Base-by-base conservation (phyloP, 2,888 invertebrate genomes). In the Coelinius sp. region DNA sequence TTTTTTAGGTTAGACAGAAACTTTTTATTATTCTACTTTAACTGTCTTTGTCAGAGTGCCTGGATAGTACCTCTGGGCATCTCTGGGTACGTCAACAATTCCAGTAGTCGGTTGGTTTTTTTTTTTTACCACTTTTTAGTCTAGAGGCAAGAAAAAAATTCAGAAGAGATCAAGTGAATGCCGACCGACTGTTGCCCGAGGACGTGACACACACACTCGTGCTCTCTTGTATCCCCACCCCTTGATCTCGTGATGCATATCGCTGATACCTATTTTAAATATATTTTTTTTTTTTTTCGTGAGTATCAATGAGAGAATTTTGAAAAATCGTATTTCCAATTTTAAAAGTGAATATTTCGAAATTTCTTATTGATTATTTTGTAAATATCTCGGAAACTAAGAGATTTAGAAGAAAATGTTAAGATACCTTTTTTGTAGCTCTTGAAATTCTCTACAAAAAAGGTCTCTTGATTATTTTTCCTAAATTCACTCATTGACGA, bases 141-240 rank as follows among this genome's bases (percentile, higher is more conserved):
- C 49, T 1, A 52, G n/a, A 52, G 24, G 25, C 8, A 22, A 52
- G 20, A 52, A 52, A 22, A 25, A 52, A 52, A 22, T 5, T 52
- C 24, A 52, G 25, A 8, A 24, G 52, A 52, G 52, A 52, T 52
- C 52, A 52, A 52, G 52, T 52, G 52, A 52, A 52, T 52, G 52
- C 22, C 52, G 25, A 49, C n/a, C 49, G 49, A 52, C 52, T 52
- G 52, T 20, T 52, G 24, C 52, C 52, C 52, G 52, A 52, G 52
- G 52, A 24, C 52, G 25, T 22, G 52, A 52, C 52, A 52, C 22
- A 52, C 52, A 52, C 52, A 52, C 25, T 52, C 25, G 24, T 24
- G 52, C 52, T 52, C 24, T 52, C 52, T 52, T 52, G 12, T 22
- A 24, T 25, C 25, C 52, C n/a, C n/a, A n/a, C 8, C 25, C 10